Base-by-base conservation (phyloP, 2,888 invertebrate species). In the Catonia carolina region DNA sequence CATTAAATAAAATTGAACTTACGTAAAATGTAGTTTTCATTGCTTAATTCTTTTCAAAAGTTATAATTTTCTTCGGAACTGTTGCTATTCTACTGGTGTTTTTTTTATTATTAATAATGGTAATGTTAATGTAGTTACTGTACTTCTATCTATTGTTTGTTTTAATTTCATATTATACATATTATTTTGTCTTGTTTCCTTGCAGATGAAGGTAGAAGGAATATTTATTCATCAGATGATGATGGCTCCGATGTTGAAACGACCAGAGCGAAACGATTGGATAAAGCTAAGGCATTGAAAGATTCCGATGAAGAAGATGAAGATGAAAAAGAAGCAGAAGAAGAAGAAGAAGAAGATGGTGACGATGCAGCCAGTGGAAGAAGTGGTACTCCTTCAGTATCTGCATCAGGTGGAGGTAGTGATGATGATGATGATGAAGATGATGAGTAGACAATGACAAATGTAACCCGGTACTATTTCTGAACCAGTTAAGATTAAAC, bases 171-270 rank as follows among this genome's bases (percentile, higher is more conserved):
- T 15, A 3, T 33, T 31, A 6, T 37, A 5, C 35, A 33, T 37
- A 4, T 37, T n/a, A 5, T 12, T 15, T 17, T 6, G 6, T 15
- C 12, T 17, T 15, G 37, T 37, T 37, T 37, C 4, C 39, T 23
- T 3, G 18, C 73, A 61, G 77, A 75, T 58, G 81, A 65, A 55
- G 42, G 35, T 17, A 59, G 82, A 0, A 80, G 83, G 7, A 73
- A 79, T 65, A 94, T 93, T 68, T 94, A 93, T 74, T 93, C 93
- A 0, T 89, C 91, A 0, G 92, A 92, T 65, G 92, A 90, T 22
- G 87, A 87, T 60, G 89, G 84, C 1, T 90, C 89, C 0, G 90
- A 90, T 68, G 83, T 90, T 62, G 91, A 92, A 67, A 60, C 61
- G 1, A 58, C 61, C 2, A 56, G 60, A 33, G 59, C 58, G 55